Conservation (phyloP, 2,888 invertebrate species). For the Drosophila mercatorum region DNA sequence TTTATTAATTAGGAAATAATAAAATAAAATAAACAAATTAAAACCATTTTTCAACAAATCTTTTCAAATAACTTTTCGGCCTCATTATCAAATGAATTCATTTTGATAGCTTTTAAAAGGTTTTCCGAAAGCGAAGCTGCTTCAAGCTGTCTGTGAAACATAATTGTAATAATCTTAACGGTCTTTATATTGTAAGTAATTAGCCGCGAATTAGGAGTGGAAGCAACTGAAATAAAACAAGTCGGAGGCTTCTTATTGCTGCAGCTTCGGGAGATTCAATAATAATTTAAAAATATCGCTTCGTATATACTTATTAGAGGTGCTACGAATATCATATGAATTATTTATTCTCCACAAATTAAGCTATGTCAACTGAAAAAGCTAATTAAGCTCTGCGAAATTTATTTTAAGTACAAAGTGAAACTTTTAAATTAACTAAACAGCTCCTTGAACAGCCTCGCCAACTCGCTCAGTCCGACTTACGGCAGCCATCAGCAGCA, state of each 20-base stretch:
- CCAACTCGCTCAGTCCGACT: neutral
- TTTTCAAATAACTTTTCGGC: too few species aligned
- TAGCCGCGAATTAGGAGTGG: neutral
- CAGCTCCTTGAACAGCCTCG: too few species aligned
- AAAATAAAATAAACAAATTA: too few species aligned
- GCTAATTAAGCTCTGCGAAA: neutral
- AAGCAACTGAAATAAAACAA: too few species aligned
- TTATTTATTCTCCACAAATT: neutral
- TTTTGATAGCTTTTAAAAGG: neutral
- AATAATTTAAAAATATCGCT: neutral
- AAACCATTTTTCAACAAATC: too few species aligned
- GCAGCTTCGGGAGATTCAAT: neutral
- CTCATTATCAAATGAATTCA: neutral
- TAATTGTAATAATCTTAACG: neutral
- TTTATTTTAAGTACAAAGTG: neutral
- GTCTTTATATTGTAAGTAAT: neutral
- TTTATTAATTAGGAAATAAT: neutral
- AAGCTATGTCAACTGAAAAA: neutral
- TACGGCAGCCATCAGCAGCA: neutral
- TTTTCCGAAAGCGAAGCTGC: neutral
- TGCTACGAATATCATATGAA: neutral
- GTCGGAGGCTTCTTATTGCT: neutral
- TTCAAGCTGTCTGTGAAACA: neutral
- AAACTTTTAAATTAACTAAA: conserved; percentile 1
- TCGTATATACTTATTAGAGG: neutral